Percentiles rank a stretch among this genome's conserved stretches.
These are phyloP conservation scores for Vollenhovia emeryi DNA, from an alignment of 1,140 invertebrate species.

Conservation along the genomic window DNA sequence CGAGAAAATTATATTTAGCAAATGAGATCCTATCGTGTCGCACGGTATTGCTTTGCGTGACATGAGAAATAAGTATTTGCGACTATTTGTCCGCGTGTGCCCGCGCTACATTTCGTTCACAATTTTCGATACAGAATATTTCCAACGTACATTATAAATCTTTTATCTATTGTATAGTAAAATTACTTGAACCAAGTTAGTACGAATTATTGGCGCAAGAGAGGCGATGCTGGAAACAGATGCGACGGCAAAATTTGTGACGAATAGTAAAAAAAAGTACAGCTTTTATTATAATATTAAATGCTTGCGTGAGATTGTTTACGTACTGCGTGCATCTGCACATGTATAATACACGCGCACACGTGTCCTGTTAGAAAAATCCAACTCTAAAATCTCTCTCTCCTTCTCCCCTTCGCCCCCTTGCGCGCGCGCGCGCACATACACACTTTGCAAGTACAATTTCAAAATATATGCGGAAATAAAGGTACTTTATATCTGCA, in stretches of 20 bases:
- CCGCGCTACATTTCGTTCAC: constrained; percentile 50
- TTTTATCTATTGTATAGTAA: not conserved
- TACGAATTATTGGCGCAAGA: not conserved
- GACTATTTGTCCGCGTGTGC: constrained; percentile 45
- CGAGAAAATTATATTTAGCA: constrained; percentile 70
- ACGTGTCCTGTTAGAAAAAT: not conserved
- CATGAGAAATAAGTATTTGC: constrained; percentile 59
- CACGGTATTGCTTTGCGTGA: constrained; percentile 65
- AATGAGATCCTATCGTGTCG: constrained; percentile 63
- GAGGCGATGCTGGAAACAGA: not conserved
- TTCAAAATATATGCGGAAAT: constrained; percentile 39
- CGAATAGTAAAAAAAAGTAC: not conserved
- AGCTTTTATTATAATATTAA: not conserved
- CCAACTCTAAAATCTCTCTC: not conserved
- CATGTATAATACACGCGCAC: not conserved
- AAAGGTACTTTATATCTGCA: not conserved
- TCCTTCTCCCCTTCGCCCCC: not conserved
- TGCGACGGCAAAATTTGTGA: not conserved
- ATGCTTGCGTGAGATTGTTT: not conserved
- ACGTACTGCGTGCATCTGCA: not conserved
- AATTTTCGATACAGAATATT: not conserved
- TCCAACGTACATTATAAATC: not conserved
- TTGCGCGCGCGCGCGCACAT: not conserved
- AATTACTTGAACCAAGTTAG: not conserved
- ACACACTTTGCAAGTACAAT: constrained; percentile 19